Evolutionary conservation across 2,113 vertebrate genomes (phyloP), one percentile per base, ranked within the genome.

Genomic region (Platichthys flesus): DNA sequence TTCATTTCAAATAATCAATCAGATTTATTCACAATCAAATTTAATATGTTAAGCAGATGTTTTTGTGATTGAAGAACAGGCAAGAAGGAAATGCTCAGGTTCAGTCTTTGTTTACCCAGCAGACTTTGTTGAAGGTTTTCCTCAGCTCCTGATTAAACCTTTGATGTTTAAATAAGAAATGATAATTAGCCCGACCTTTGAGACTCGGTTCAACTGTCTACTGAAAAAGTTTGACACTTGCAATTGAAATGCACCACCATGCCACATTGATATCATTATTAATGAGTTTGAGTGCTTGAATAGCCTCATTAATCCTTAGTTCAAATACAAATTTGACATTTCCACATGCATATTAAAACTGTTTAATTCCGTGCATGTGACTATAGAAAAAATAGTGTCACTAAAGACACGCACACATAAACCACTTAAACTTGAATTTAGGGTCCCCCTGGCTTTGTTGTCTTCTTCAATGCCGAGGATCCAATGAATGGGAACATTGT

Each of bases 181-280:
- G 18, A 74, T 60, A 78, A 86, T 83, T 58, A 76, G 10, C 40
- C 37, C 75, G 78, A 85, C 85, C 85, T 87, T 70, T 85, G 23
- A 45, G 20, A 54, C 51, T 54, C 40, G 37, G 60, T 24, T 54
- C 51, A 54, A 9, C 51, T 10, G 51, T 54, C 51, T n/a, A 15
- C 20, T n/a, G 45, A 49, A 4, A 49, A 49, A 56, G 42, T 58
- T 59, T 62, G 28, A 49, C 24, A n/a, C 64, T 14, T 58, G 4
- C 4, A 21, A 59, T 89, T 81, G 35, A 57, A 69, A 75, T 81
- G 67, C 61, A 71, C 3, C 70, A 52, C 40, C 68, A 69, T 6
- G 7, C 51, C 1, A 7, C 15, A 37, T 18, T 55, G 31, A 62
- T 66, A 66, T 79, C 64, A 77, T 79, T 70, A 85, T 78, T 72